phyloP scores from a whole-genome alignment of 2,888 invertebrate species.

The Elegia similella region DNA sequence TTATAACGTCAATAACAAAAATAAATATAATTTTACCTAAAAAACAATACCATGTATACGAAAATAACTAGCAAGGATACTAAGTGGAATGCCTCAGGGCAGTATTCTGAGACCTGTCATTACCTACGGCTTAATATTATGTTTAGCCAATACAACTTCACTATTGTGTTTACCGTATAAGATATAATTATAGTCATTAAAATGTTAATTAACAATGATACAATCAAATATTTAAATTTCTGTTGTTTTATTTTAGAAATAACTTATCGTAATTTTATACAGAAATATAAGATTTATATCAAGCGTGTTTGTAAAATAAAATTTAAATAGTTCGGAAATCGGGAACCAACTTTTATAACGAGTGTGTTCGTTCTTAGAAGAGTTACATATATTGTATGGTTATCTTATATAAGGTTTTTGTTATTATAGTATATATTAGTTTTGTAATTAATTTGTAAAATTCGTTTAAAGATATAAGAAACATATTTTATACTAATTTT shows the following conservation, averaged over 20 bases:
- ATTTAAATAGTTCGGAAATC: too few relatives aligned
- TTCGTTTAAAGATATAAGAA: too few relatives aligned
- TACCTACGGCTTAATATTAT: conserved; percentile 14
- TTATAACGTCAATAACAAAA: too few relatives aligned
- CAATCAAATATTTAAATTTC: neutral
- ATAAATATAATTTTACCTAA: neutral
- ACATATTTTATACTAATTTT: too few relatives aligned
- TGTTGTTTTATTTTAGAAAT: conserved; percentile 6
- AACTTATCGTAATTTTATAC: neutral
- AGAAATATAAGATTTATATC: too few relatives aligned
- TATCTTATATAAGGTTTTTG: too few relatives aligned
- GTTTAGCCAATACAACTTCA: conserved; percentile 7
- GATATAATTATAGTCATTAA: conserved; percentile 6
- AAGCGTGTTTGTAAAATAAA: too few relatives aligned
- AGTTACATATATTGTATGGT: too few relatives aligned
- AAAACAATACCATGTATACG: neutral
- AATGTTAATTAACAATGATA: conserved; percentile 4
- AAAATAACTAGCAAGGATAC: conserved; percentile 1
- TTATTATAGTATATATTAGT: too few relatives aligned
- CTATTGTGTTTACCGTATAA: neutral
- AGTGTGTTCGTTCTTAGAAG: too few relatives aligned
- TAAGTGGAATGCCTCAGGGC: conserved; percentile 16
- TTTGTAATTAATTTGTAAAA: too few relatives aligned
- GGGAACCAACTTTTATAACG: too few relatives aligned
- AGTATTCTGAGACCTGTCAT: conserved; percentile 15